Conservation (phyloP, 53 echinoderm and acorn worm species). For the Patiria pectinifera region DNA sequence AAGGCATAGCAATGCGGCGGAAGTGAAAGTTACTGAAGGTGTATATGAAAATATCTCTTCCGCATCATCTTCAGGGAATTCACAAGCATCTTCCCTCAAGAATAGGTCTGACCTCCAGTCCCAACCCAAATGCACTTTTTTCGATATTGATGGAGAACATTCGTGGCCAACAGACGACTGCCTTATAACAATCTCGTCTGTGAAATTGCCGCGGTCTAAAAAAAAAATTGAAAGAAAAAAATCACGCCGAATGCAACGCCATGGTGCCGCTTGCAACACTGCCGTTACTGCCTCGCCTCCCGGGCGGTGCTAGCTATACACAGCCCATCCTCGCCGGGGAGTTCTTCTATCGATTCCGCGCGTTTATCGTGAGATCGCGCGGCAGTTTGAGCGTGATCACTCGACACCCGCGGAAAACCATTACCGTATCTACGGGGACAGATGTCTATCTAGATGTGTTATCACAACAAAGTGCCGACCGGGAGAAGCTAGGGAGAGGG, state of each 20-base stretch:
- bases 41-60: background rate
- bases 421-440: constrained; percentile 55
- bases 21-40: too few species aligned
- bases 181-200: background rate
- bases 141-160: background rate
- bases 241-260: background rate
- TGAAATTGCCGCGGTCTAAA: background rate
- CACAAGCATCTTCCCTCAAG: background rate
- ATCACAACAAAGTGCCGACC: constrained; percentile 65
- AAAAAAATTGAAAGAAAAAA: background rate
- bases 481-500: background rate
- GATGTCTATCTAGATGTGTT: constrained; percentile 59
- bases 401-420: constrained; percentile 49
- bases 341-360: constrained; percentile 19
- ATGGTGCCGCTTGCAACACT: background rate
- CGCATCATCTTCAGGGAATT: background rate
- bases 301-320: background rate
- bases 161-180: background rate
- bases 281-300: background rate
- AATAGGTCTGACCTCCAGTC: background rate
- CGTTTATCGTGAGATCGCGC: constrained; percentile 41
- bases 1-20: too few species aligned
- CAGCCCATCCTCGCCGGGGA: background rate
- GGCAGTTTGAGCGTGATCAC: constrained; percentile 48
- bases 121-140: background rate